phyloP scores from a whole-genome alignment of 2,888 invertebrate genomes.

The Standfussiana lucernea region DNA sequence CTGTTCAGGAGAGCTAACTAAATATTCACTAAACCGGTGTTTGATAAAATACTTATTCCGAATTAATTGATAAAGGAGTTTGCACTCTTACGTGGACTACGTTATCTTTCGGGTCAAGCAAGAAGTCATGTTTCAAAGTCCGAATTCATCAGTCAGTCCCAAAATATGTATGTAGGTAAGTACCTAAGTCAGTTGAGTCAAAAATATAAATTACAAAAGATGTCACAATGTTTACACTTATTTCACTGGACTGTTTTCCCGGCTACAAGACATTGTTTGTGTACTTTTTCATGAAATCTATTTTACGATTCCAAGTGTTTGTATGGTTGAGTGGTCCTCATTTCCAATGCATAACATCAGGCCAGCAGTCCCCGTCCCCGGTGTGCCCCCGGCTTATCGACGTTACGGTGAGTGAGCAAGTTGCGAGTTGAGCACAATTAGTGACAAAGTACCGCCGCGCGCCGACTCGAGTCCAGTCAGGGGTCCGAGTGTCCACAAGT shows the following conservation, averaged over 20 bases:
- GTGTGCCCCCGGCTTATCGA: constrained; percentile 38
- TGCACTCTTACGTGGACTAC: neutral
- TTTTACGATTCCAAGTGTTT: neutral
- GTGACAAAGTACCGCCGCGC: constrained; percentile 60
- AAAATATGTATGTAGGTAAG: neutral
- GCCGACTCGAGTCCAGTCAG: constrained; percentile 35
- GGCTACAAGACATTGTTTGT: neutral
- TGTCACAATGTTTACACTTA: neutral
- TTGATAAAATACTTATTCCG: neutral
- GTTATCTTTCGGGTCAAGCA: neutral
- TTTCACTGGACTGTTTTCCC: neutral
- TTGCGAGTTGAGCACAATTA: constrained; percentile 71
- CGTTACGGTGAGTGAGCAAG: constrained; percentile 65
- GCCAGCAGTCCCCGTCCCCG: neutral
- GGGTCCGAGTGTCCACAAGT: constrained; percentile 58
- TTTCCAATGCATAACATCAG: neutral
- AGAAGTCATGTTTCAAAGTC: neutral
- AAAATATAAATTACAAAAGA: neutral
- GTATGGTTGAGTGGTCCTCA: neutral
- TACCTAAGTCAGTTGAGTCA: neutral
- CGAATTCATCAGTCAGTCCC: neutral
- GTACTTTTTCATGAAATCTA: neutral
- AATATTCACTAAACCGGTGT: neutral
- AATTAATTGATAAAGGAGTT: neutral
- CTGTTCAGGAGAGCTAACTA: neutral